phyloP scores from a whole-genome alignment of 2,113 vertebrate genomes.

The Cryptotis parvus region DNA sequence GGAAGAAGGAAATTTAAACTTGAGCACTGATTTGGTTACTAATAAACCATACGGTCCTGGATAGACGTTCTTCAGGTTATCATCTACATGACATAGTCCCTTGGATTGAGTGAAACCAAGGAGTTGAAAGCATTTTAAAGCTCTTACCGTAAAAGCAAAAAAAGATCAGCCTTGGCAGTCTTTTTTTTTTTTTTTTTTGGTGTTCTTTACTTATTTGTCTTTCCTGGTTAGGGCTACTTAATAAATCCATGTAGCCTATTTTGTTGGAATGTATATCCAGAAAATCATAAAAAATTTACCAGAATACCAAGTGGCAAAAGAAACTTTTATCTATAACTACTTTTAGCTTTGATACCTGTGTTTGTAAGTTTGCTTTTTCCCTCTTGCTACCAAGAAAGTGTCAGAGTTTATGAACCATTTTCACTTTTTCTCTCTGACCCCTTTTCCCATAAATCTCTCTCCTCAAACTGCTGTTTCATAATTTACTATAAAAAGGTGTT shows the following conservation, averaged over 20 bases:
- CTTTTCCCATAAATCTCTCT: background rate
- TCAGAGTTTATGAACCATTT: constrained; percentile 20
- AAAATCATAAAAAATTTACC: constrained; percentile 3
- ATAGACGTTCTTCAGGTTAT: background rate
- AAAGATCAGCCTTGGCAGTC: background rate
- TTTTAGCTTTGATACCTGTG: background rate
- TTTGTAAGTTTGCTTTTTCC: constrained; percentile 31
- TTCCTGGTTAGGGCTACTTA: background rate
- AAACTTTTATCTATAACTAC: background rate
- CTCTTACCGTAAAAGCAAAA: constrained; percentile 18
- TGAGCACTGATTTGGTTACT: background rate
- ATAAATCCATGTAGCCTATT: background rate
- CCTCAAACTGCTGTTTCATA: background rate
- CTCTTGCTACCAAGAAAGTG: background rate
- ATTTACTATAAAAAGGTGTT: background rate
- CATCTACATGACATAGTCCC: background rate
- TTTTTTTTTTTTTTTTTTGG: background rate
- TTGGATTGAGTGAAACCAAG: background rate
- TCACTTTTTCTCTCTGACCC: background rate
- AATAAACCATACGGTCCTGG: background rate
- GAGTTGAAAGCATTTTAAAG: constrained; percentile 20
- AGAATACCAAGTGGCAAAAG: background rate
- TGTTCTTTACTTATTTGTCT: constrained; percentile 43
- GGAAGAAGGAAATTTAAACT: background rate
- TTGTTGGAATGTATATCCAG: constrained; percentile 18